Conservation (phyloP, 2,888 invertebrate genomes). For the Eristalinus sepulchralis region DNA sequence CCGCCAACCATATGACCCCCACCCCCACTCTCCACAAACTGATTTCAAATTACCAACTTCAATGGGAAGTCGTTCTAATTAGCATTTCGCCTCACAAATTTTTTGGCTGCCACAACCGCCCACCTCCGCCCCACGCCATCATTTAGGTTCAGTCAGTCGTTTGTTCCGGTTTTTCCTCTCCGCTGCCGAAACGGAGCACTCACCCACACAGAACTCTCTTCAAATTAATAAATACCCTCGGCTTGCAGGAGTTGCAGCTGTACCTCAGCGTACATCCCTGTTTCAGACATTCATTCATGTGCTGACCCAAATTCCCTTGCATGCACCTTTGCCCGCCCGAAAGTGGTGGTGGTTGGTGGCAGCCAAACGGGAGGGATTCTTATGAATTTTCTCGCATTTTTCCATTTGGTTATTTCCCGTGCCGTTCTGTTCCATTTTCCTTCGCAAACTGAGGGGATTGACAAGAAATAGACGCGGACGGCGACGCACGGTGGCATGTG, state of each 20-base stretch:
- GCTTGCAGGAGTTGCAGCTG: background rate
- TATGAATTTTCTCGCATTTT: conserved; percentile 43
- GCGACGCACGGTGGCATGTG: too few species aligned
- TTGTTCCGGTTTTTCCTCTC: background rate
- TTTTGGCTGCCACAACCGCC: background rate
- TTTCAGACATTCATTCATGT: background rate
- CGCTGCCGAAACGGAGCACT: background rate
- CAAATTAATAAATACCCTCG: background rate
- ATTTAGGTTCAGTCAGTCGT: background rate
- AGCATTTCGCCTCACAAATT: background rate
- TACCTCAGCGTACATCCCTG: conserved; percentile 2
- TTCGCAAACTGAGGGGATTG: background rate
- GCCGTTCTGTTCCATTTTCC: conserved; percentile 33
- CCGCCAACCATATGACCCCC: too few species aligned
- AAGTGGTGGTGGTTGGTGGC: conserved; percentile 24
- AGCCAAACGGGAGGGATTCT: conserved; percentile 33
- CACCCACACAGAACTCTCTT: background rate
- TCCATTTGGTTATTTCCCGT: conserved; percentile 60
- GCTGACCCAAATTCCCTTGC: conserved; percentile 61
- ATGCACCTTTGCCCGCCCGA: conserved; percentile 14
- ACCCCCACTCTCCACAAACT: too few species aligned
- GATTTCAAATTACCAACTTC: background rate
- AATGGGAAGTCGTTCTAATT: background rate
- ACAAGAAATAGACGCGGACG: conserved; percentile 1
- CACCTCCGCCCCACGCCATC: background rate